Conservation (phyloP, 2,113 vertebrate species). For the Calonectris borealis region DNA sequence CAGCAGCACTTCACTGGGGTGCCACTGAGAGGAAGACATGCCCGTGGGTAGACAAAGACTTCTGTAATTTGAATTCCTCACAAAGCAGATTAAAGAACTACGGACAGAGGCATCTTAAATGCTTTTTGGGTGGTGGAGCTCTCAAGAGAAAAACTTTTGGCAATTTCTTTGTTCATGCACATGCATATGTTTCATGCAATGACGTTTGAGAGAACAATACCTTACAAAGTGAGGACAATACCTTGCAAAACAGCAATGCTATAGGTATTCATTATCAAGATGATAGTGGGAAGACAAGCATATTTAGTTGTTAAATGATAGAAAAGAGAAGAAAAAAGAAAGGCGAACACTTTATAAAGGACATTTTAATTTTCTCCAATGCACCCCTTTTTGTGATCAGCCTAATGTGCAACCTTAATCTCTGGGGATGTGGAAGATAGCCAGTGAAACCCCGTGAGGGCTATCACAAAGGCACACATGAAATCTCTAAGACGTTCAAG, state of each 20-base stretch:
- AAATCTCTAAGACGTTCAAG: neutral
- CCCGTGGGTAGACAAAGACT: neutral
- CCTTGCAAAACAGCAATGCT: neutral
- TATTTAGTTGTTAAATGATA: neutral
- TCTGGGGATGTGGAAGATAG: neutral
- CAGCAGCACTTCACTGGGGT: neutral
- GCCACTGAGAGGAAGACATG: neutral
- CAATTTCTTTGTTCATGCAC: neutral
- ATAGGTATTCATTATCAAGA: neutral
- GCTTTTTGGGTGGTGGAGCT: neutral
- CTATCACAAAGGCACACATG: neutral
- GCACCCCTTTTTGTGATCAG: neutral
- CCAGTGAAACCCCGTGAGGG: neutral
- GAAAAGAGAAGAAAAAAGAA: neutral
- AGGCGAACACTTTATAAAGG: neutral
- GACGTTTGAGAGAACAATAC: neutral
- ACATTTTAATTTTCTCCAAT: neutral
- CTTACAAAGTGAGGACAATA: neutral
- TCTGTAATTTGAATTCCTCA: neutral
- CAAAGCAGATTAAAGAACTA: neutral
- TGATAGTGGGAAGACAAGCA: neutral
- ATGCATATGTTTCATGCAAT: neutral
- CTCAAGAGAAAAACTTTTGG: neutral
- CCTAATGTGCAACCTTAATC: neutral
- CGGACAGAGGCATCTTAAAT: neutral